These are phyloP conservation scores for Maniola jurtina DNA, from an alignment of 1,140 invertebrate species.

Conservation along the genomic window DNA sequence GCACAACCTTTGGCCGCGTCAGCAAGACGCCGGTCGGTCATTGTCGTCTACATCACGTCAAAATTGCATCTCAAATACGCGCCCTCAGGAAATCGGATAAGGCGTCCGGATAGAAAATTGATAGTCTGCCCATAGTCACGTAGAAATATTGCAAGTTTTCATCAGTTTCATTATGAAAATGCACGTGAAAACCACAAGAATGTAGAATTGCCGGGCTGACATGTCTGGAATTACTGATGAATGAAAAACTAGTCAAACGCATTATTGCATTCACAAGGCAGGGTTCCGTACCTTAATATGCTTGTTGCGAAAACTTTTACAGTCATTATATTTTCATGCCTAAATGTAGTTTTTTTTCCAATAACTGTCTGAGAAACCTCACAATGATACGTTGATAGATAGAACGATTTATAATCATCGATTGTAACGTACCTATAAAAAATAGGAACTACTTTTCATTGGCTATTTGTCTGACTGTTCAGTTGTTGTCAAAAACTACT, in stretches of 20 bases:
- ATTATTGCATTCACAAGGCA: no score
- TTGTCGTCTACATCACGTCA: constrained; percentile 42
- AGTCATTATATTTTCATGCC: no score
- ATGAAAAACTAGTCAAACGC: no score
- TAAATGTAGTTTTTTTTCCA: no score
- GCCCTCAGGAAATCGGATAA: constrained; percentile 34
- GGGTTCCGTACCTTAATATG: no score
- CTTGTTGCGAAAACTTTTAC: no score
- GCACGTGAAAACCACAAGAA: neutral
- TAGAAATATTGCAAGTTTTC: constrained; percentile 6
- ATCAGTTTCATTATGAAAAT: neutral
- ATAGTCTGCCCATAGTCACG: constrained; percentile 22
- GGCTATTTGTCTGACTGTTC: constrained; percentile 1
- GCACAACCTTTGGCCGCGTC: constrained; percentile 33
- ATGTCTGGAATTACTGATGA: no score
- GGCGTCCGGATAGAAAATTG: constrained; percentile 28
- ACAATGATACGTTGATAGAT: no score
- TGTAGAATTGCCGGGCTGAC: neutral
- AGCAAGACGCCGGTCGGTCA: constrained; percentile 40
- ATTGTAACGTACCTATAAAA: neutral
- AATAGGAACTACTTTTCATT: neutral
- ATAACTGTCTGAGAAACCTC: no score
- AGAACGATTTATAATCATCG: neutral
- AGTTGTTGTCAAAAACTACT: constrained; percentile 4
- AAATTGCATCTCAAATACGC: constrained; percentile 43